Evolutionary conservation across 92 coral and sea anemone species (phyloP).

Genomic region (Meandrina meandrites): DNA sequence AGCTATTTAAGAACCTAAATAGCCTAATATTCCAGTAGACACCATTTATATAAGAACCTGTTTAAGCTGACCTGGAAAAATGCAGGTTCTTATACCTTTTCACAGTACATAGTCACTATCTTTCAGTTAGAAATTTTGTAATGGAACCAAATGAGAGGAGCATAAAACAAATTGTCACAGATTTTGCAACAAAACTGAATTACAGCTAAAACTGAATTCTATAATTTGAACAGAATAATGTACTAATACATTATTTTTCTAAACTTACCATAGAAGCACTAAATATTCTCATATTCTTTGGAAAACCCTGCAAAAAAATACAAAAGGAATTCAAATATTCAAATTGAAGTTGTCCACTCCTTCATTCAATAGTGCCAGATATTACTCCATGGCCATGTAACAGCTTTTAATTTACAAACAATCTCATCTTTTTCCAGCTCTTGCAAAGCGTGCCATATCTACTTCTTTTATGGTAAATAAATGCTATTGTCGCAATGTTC

Average conservation of each 20-base stretch:
- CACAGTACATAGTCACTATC: too few species aligned
- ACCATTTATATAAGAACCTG: too few species aligned
- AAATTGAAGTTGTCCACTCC: not conserved
- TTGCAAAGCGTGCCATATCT: not conserved
- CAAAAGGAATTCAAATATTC: not conserved
- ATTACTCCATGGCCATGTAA: not conserved
- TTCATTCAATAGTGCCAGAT: not conserved
- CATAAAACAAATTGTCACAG: too few species aligned
- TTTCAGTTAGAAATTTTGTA: too few species aligned
- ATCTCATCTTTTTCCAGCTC: not conserved
- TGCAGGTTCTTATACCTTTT: too few species aligned
- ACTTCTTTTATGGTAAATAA: too few species aligned
- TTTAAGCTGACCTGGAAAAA: too few species aligned
- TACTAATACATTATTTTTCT: not conserved
- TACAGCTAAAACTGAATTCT: not conserved
- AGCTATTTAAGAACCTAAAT: too few species aligned
- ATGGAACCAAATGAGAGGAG: too few species aligned
- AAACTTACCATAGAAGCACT: constrained; percentile 44
- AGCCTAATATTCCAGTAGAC: too few species aligned
- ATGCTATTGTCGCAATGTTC: constrained; percentile 29
- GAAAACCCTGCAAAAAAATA: constrained; percentile 65
- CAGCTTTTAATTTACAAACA: not conserved
- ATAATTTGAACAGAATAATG: too few species aligned
- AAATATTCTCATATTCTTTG: constrained; percentile 66
- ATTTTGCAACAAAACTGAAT: not conserved